These are phyloP conservation scores for Eupristina koningsbergeri DNA, from an alignment of 1,140 invertebrate genomes.

Conservation along the genomic window DNA sequence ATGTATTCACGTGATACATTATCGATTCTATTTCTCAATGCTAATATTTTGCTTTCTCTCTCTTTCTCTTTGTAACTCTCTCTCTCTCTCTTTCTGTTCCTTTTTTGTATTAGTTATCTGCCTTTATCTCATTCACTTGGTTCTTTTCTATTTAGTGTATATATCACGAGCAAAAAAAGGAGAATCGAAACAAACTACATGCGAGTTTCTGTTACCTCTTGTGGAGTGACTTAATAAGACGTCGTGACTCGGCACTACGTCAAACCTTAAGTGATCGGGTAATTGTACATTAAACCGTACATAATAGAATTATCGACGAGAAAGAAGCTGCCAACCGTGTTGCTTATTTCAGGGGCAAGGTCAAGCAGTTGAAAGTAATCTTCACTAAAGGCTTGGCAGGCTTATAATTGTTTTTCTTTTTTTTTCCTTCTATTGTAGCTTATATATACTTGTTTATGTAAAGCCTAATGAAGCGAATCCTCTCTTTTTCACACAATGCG, in stretches of 20 bases:
- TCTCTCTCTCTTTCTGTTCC: too few species aligned
- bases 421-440: not conserved
- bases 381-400: not conserved
- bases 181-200: conserved; percentile 12
- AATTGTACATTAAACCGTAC: conserved; percentile 73
- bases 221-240: conserved; percentile 70
- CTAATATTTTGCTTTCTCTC: not conserved
- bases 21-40: not conserved
- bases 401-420: not conserved
- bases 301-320: conserved; percentile 71
- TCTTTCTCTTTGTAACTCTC: not conserved
- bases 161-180: conserved; percentile 6
- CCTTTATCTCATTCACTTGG: not conserved
- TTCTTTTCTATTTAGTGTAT: not conserved
- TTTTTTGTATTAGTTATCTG: not conserved
- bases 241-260: conserved; percentile 72
- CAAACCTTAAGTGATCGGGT: conserved; percentile 72
- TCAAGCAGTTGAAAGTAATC: not conserved
- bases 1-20: not conserved
- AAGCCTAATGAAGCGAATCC: too few species aligned
- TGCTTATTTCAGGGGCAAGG: conserved; percentile 31
- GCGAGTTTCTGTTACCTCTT: conserved; percentile 35
- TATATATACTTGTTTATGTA: too few species aligned
- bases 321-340: conserved; percentile 40
- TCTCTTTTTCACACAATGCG: too few species aligned